phyloP scores from a whole-genome alignment of 2,888 invertebrate genomes.

The Plutella xylostella region DNA sequence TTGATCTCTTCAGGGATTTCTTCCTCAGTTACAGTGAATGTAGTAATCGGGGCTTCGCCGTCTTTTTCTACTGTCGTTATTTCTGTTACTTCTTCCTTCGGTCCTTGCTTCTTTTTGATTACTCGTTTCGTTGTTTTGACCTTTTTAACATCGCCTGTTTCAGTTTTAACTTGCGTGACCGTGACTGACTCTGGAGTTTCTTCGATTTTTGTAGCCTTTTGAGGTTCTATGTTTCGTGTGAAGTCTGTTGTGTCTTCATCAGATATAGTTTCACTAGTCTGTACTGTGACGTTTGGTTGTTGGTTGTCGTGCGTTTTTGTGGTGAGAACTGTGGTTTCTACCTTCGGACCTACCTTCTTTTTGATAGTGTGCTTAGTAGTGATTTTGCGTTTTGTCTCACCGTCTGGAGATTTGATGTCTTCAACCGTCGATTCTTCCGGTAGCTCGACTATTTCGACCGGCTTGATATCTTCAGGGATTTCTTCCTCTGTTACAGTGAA shows the following conservation, averaged over 20 bases:
- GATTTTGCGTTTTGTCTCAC: slow-evolving; percentile 25
- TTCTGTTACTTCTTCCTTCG: slow-evolving; percentile 20
- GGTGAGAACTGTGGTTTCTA: slow-evolving; percentile 28
- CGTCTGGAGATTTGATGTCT: slow-evolving; percentile 25
- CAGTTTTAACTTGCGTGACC: slow-evolving; percentile 20
- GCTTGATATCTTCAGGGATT: slow-evolving; percentile 21
- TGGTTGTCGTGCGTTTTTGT: slow-evolving; percentile 49
- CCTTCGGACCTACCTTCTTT: slow-evolving; percentile 30
- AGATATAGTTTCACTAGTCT: slow-evolving; percentile 32
- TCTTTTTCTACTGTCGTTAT: slow-evolving; percentile 30
- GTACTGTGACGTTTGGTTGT: slow-evolving; percentile 40
- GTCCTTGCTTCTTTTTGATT: slow-evolving; percentile 24
- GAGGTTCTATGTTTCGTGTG: slow-evolving; percentile 16
- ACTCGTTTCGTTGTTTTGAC: slow-evolving; percentile 29
- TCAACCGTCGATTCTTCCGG: slow-evolving; percentile 33
- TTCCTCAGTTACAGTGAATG: slow-evolving; percentile 22
- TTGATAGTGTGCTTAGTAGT: slow-evolving; percentile 45
- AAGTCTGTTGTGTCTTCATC: slow-evolving; percentile 15
- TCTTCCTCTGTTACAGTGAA: slow-evolving; percentile 30
- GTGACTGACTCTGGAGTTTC: slow-evolving; percentile 16
- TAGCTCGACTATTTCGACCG: slow-evolving; percentile 21
- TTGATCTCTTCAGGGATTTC: slow-evolving; percentile 25
- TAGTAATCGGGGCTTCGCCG: slow-evolving; percentile 33
- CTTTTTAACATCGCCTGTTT: slow-evolving; percentile 26
- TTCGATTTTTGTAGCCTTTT: too few species aligned